These are phyloP conservation scores for Drosophila buzzatii DNA, from an alignment of 2,888 invertebrate genomes.

Conservation along the genomic window DNA sequence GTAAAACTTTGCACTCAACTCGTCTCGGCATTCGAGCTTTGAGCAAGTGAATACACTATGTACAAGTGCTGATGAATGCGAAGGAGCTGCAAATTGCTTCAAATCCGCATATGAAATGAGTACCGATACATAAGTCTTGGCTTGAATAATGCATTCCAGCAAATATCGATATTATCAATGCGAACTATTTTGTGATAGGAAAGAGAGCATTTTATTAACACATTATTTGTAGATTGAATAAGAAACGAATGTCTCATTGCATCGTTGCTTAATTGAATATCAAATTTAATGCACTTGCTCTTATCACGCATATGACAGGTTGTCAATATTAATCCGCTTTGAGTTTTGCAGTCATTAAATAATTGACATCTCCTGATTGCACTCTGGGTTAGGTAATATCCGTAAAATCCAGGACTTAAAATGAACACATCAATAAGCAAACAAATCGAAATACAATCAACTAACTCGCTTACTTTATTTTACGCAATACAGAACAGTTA, in stretches of 20 bases:
- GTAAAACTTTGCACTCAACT: slow-evolving; percentile 66
- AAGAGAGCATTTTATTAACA: no score
- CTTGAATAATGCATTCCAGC: slow-evolving; percentile 21
- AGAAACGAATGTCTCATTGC: background rate
- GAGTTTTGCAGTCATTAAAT: slow-evolving; percentile 15
- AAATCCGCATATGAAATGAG: slow-evolving; percentile 46
- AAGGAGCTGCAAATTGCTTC: slow-evolving; percentile 48
- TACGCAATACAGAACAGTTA: slow-evolving; percentile 20
- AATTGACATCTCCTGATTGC: background rate
- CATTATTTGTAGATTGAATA: no score
- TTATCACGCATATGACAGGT: slow-evolving; percentile 4
- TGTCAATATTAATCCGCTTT: slow-evolving; percentile 13
- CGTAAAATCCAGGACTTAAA: slow-evolving; percentile 22
- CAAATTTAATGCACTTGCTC: slow-evolving; percentile 2
- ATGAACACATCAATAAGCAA: slow-evolving; percentile 35
- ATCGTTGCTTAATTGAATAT: slow-evolving; percentile 5
- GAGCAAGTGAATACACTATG: slow-evolving; percentile 9
- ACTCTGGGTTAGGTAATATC: slow-evolving; percentile 1
- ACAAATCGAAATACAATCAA: background rate
- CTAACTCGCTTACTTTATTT: background rate
- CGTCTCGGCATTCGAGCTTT: slow-evolving; percentile 45
- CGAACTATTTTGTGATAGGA: no score
- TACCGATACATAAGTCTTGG: slow-evolving; percentile 12
- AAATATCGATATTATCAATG: slow-evolving; percentile 22
- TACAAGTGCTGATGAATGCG: slow-evolving; percentile 22